Percentiles rank a stretch among this genome's conserved stretches.
phyloP scores from a whole-genome alignment of 2,113 vertebrate species.

The Uria aalge region DNA sequence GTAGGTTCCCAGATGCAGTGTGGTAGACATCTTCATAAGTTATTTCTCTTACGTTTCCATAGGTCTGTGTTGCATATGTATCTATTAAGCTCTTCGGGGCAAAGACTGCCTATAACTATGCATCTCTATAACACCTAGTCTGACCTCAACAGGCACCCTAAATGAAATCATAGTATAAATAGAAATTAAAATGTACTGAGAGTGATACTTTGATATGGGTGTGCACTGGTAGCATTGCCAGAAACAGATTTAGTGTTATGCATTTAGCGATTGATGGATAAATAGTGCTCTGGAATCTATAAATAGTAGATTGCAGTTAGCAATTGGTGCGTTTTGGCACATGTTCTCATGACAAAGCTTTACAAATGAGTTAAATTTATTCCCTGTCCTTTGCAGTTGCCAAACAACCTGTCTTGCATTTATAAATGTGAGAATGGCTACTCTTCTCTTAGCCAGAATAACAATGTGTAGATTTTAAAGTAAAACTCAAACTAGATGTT shows the following conservation, averaged over 20 bases:
- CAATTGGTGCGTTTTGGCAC: not conserved
- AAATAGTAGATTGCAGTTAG: not conserved
- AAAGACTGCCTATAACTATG: not conserved
- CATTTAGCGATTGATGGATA: not conserved
- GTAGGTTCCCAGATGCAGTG: not conserved
- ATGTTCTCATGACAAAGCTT: not conserved
- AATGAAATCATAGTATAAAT: not conserved
- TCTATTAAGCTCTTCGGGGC: not conserved
- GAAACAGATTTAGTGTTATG: not conserved
- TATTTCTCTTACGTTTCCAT: not conserved
- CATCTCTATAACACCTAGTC: not conserved
- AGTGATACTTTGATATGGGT: not conserved
- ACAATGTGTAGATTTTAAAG: not conserved
- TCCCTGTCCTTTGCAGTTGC: not conserved
- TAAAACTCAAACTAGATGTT: not conserved
- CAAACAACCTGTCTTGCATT: not conserved
- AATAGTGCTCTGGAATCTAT: slow-evolving; percentile 20
- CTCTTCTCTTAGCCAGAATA: not conserved
- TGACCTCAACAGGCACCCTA: not conserved
- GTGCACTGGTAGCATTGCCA: not conserved
- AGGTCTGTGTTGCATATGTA: not conserved
- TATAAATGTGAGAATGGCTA: not conserved
- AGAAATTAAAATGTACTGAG: not conserved
- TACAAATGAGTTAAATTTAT: not conserved
- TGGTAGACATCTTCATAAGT: not conserved